Evolutionary conservation across 2,888 invertebrate genomes (phyloP), one percentile per base, ranked within the genome.

Genomic region (Chrysolina oricalcia): DNA sequence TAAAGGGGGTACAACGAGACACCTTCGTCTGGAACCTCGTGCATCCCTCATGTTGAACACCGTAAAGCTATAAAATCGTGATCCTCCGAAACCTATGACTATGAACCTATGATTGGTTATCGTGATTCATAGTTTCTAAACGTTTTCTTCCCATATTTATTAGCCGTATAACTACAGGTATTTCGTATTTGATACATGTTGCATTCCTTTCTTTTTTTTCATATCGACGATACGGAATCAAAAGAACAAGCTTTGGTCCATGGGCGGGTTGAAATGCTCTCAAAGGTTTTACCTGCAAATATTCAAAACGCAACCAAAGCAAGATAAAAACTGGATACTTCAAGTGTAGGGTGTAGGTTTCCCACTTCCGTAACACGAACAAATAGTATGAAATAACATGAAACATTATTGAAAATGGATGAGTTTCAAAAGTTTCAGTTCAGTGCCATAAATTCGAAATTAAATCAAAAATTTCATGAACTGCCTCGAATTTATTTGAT

Each of bases 1-100:
- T 81, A 81, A 81, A 82, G 78, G 80, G 81, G 81, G 80, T 80
- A 79, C 77, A 76, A 67, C 77, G 70, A 81, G 80, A 82, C 81
- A 81, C 80, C 78, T 80, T 78, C 71, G 68, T 77, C 79, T 71
- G 70, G 73, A 72, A 70, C 67, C 63, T 76, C 67, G 67, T 50
- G 35, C 68, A 68, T 68, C 56, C 68, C 56, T 68, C 53, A 21
- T 8, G 53, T 19, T 53, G 68, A 70, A 70, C 50, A 40, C 74
- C 66, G 74, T 74, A 74, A 74, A 74, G 75, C 77, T 66, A 70
- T 74, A 74, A 77, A 77, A 70, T 74, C 74, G 48, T 74, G 77
- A 72, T 72, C 66, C 70, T 77, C 72, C 66, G 67, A 65, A 74
- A 74, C 74, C 72, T 73, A n/a, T n/a, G n/a, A n/a, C n/a, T n/a